phyloP scores from a whole-genome alignment of 2,888 invertebrate genomes.

The Drosophila gaucha region DNA sequence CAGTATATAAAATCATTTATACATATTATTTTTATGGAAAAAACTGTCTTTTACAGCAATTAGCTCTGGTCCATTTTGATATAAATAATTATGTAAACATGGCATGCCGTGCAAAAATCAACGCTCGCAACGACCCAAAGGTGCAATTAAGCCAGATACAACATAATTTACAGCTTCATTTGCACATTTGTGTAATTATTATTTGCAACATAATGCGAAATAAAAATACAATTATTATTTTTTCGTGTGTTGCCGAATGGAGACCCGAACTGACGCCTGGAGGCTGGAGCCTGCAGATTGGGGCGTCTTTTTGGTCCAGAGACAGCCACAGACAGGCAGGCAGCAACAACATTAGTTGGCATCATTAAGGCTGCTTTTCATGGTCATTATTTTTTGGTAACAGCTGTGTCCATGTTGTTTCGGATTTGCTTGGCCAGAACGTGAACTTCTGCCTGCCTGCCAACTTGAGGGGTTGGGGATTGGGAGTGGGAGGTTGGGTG shows the following conservation, averaged over 20 bases:
- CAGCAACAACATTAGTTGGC: slow-evolving; percentile 79
- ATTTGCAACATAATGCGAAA: slow-evolving; percentile 80
- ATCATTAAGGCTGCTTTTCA: slow-evolving; percentile 85
- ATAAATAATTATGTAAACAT: slow-evolving; percentile 17
- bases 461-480: not conserved
- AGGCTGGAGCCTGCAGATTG: slow-evolving; percentile 9
- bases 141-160: slow-evolving; percentile 76
- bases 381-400: slow-evolving; percentile 84
- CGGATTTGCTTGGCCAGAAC: slow-evolving; percentile 62
- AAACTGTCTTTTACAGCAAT: no score
- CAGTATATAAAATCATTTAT: not conserved
- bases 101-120: slow-evolving; percentile 43
- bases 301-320: slow-evolving; percentile 11
- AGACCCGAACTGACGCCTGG: slow-evolving; percentile 15
- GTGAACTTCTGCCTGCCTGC: slow-evolving; percentile 22
- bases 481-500: not conserved
- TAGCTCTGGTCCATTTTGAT: slow-evolving; percentile 15
- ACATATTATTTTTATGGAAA: not conserved
- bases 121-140: slow-evolving; percentile 47
- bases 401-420: slow-evolving; percentile 82
- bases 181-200: slow-evolving; percentile 81
- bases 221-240: slow-evolving; percentile 82
- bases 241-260: slow-evolving; percentile 44
- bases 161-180: slow-evolving; percentile 82
- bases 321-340: slow-evolving; percentile 5